Conservation (phyloP, 2,113 vertebrate species). For the Megaptera novaeangliae region DNA sequence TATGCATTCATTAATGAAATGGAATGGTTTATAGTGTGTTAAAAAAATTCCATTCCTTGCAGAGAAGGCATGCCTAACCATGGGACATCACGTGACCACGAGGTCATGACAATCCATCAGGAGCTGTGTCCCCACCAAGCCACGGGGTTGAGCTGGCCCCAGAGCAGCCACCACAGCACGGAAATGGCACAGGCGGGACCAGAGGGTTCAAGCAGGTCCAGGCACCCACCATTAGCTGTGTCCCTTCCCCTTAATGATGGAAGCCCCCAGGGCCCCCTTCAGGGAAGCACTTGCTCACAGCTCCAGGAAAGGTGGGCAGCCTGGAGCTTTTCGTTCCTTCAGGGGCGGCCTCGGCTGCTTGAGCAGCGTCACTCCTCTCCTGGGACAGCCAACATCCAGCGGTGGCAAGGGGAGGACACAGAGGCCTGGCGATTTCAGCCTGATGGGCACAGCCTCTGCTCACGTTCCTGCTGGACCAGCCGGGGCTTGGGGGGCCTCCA, state of each 20-base stretch:
- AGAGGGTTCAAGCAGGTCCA: too few relatives aligned
- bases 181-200: neutral
- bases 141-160: neutral
- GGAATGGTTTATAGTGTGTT: neutral
- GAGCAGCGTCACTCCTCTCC: neutral
- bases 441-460: too few relatives aligned
- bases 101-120: fast-evolving
- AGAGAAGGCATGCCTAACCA: neutral
- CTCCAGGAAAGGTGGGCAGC: neutral
- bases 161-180: fast-evolving
- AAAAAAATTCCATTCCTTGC: neutral
- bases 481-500: fast-evolving
- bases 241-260: neutral
- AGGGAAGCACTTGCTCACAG: neutral
- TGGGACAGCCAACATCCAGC: neutral
- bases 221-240: fast-evolving
- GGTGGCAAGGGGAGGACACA: fast-evolving
- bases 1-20: neutral
- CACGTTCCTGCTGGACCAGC: neutral
- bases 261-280: neutral
- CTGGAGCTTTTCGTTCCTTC: neutral
- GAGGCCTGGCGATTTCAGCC: neutral
- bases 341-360: neutral
- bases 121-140: neutral
- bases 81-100: fast-evolving